Base-by-base conservation (phyloP, 2,888 invertebrate genomes). In the Drosophila diplacantha region DNA sequence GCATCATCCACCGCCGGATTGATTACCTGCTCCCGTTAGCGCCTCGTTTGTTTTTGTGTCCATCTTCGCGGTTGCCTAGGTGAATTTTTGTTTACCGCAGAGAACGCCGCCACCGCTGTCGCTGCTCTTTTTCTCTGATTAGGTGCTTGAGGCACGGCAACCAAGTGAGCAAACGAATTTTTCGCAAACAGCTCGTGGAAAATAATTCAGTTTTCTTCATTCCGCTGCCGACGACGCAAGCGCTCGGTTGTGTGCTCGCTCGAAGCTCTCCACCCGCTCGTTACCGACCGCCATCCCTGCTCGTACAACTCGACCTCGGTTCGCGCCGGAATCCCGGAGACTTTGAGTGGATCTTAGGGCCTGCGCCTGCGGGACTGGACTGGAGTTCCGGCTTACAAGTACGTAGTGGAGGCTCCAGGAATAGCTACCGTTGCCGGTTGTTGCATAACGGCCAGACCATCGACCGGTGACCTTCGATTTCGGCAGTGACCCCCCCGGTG, bases 141-240 rank as follows among this genome's bases (percentile, higher is more conserved):
- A 59, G 44, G 44, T 14, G 44, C 44, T 46, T 46, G 44, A 9
- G 59, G 24, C 18, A 44, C 58, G 37, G 24, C 24, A 37, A 32
- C 58, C 47, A 43, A 62, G 57, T 61, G 55, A 55, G 62, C 52
- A 50, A 47, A 55, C 46, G 32, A 63, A 60, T 67, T 67, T 59
- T 47, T 41, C 41, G 71, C 72, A 71, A 67, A 61, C 43, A 41
- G 55, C 63, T 72, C 61, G 81, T 80, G 73, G 64, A 75, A 83
- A 83, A 81, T 83, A 82, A 84, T 81, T 83, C 72, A 79, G 69
- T 79, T 82, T 78, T 73, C 72, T 84, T 82, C 83, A 83, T 83
- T 84, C 74, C 71, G 73, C 71, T 69, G 78, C 74, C 76, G 85
- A 73, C 82, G 80, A 74, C 81, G 77, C 69, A 71, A 71, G 76